Evolutionary conservation across 2,797 vertebrate genomes (phyloP), one percentile per base, ranked within the genome.

Genomic region (Balearica regulorum): DNA sequence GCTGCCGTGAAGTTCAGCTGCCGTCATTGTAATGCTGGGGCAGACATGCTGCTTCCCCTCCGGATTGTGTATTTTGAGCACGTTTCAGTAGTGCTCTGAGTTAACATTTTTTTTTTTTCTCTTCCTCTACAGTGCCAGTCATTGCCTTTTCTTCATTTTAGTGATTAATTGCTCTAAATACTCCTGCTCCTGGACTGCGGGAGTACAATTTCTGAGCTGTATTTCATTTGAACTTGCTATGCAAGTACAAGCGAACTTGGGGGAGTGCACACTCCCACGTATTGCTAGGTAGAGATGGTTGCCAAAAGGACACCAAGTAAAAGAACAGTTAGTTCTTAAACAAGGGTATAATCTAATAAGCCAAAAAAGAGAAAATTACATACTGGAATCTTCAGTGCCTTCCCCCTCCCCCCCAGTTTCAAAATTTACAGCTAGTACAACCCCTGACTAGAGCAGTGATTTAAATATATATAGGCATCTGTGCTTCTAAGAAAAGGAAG

Each of bases 111-210:
- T 53, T 46, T 76, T 46, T 76, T 75, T 69, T 18, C 79, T 92
- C 87, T 96, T 94, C 69, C 87, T 94, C 90, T 97, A 96, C 92
- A 89, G 90, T 97, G 97, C 93, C 96, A 97, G 87, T 94, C 86
- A 96, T 89, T 95, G 94, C 94, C 86, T 97, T 98, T 97, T 96
- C 81, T 97, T 98, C 96, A 90, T 98, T 97, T 96, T 88, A 92
- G 80, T 98, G 98, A 98, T 98, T 98, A 98, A 98, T 98, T 98
- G 96, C 97, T 93, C 94, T 91, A 88, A 97, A 97, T 98, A 96
- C 97, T 97, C 97, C 79, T 94, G 97, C 94, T 95, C 89, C 91
- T 90, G 86, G 93, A 91, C 93, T 91, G 77, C 91, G 1, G 83
- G 94, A 97, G 94, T 93, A 95, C 93, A 86, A 80, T 93, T 93